phyloP scores from a whole-genome alignment of 2,113 vertebrate species.

The Plecotus auritus region DNA sequence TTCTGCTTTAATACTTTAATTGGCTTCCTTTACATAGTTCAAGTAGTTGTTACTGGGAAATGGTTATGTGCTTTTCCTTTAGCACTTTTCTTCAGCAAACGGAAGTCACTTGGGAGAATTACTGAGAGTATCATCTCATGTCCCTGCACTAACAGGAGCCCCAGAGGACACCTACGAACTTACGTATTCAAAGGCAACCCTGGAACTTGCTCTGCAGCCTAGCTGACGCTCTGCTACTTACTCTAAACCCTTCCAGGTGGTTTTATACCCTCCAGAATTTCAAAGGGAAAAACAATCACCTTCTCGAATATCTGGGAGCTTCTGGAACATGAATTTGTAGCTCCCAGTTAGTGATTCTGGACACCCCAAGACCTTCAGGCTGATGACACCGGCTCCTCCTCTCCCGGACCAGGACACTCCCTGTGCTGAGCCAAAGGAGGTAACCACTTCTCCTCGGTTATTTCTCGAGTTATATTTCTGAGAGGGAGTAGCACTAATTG shows the following conservation, averaged over 20 bases:
- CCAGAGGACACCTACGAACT: neutral
- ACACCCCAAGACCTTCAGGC: slow-evolving; percentile 73
- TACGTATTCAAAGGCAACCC: neutral
- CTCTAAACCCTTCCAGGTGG: neutral
- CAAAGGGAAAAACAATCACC: slow-evolving; percentile 74
- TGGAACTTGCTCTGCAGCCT: neutral
- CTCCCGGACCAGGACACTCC: slow-evolving; percentile 83
- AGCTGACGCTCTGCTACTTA: neutral
- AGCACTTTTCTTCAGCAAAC: neutral
- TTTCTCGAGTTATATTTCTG: slow-evolving; percentile 88
- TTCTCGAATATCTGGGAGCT: slow-evolving; percentile 86
- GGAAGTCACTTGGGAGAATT: neutral
- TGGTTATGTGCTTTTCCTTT: neutral
- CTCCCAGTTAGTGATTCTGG: slow-evolving; percentile 73
- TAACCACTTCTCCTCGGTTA: slow-evolving; percentile 89
- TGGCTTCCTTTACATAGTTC: neutral
- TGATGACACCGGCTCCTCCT: slow-evolving; percentile 57
- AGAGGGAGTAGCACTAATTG: slow-evolving; percentile 85
- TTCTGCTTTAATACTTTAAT: neutral
- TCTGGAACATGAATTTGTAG: slow-evolving; percentile 96
- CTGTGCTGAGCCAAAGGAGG: slow-evolving; percentile 80
- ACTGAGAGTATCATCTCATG: neutral
- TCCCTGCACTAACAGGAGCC: neutral
- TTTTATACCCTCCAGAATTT: neutral
- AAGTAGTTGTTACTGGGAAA: neutral